Base-by-base conservation (phyloP, 2,888 invertebrate species). In the Himalopsyche anomala region DNA sequence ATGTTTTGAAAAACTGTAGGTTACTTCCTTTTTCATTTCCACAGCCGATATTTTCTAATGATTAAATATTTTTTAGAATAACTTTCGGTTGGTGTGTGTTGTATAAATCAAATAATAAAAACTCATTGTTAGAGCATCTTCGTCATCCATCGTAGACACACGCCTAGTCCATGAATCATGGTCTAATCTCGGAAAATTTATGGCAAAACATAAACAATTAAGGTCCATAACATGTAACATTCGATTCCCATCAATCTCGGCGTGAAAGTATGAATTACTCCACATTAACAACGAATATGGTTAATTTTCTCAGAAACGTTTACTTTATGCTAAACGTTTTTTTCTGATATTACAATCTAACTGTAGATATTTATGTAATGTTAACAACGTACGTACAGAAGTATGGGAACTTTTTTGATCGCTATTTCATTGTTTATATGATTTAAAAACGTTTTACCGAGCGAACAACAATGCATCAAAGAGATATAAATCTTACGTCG, bases 341-440 rank as follows among this genome's bases (percentile, higher is more conserved):
- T 62, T 82, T 54, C 17, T 28, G 36, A 69, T 74, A 82, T 74
- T 51, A 40, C 74, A 74, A n/a, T 62, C 62, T 84, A 80, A 45
- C 84, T 28, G 81, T 84, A 55, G 28, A 62, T 85, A 85, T 82
- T 80, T 79, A 74, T 79, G 82, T 85, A 85, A 85, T 82, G 82
- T 83, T 83, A 85, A 83, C 80, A 85, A 62, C 51, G 80, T 80
- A 45, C 80, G 62, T 42, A 83, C 84, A 86, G 84, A 87, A 81
- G 86, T 85, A 87, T 87, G 87, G 87, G 86, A 86, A 81, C 83
- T 86, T 86, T 83, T 85, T 86, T 83, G 86, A 87, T 85, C 85
- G 85, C 85, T 87, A 85, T 87, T 88, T 86, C 88, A 88, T 88
- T 88, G 88, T 88, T 85, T 85, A 88, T 88, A 85, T 87, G 85